A percentile compares a stretch with the other conserved stretches of the same genome.
Conservation (phyloP, 1,140 invertebrate genomes). For the silkworm (Bombyx mori) region DNA sequence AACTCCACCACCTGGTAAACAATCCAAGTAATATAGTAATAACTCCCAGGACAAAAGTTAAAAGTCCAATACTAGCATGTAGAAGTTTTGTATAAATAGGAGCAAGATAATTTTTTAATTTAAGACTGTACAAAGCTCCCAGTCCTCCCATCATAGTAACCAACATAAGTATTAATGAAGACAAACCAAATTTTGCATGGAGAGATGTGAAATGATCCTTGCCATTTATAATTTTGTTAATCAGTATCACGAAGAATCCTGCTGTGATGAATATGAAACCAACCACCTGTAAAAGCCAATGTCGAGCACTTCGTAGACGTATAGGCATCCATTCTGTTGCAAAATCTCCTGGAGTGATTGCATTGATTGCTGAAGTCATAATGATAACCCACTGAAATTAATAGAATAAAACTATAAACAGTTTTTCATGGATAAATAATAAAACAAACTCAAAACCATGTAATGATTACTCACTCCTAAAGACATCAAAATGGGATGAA, state of each 20-base stretch:
- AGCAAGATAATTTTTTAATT: constrained; percentile 58
- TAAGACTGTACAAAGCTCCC: constrained; percentile 53
- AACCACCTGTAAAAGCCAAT: constrained; percentile 60
- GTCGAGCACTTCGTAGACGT: constrained; percentile 54
- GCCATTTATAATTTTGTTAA: constrained; percentile 50
- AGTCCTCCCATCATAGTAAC: constrained; percentile 54
- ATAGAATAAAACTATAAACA: constrained; percentile 1
- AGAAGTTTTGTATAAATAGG: constrained; percentile 63
- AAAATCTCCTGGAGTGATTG: constrained; percentile 62
- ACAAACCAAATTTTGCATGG: constrained; percentile 62
- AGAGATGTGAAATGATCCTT: constrained; percentile 51
- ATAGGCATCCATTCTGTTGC: constrained; percentile 68
- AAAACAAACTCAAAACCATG: constrained; percentile 5
- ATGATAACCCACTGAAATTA: constrained; percentile 61
- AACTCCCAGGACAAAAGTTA: constrained; percentile 56
- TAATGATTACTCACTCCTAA: constrained; percentile 38
- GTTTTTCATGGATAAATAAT: neutral
- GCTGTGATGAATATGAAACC: constrained; percentile 32
- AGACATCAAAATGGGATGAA: constrained; percentile 59
- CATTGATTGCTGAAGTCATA: constrained; percentile 63
- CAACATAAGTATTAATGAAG: constrained; percentile 52
- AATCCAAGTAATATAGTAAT: constrained; percentile 52
- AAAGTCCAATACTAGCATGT: constrained; percentile 51
- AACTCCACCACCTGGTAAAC: constrained; percentile 56
- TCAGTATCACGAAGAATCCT: constrained; percentile 57